phyloP scores from a whole-genome alignment of 1,140 invertebrate genomes.

The Trachymyrmex septentrionalis region DNA sequence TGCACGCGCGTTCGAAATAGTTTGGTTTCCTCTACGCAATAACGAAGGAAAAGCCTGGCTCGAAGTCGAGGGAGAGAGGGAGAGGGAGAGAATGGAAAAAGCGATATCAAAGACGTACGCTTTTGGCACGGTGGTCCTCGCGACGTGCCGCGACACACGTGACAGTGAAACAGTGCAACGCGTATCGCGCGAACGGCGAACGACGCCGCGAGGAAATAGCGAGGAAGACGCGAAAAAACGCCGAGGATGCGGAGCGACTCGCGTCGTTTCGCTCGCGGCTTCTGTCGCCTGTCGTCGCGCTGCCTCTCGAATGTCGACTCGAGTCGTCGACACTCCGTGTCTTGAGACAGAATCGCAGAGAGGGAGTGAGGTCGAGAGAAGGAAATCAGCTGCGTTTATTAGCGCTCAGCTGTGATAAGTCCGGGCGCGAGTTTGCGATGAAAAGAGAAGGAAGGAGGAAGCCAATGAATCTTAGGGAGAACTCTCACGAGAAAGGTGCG shows the following conservation, averaged over 20 bases:
- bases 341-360: not conserved
- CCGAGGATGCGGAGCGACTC: not conserved
- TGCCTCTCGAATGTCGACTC: not conserved
- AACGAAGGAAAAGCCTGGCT: conserved; percentile 8
- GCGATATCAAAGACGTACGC: conserved; percentile 42
- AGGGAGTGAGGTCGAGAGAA: not conserved
- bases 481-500: conserved; percentile 17
- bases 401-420: not conserved
- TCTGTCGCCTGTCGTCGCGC: not conserved
- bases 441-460: not conserved
- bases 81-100: not conserved
- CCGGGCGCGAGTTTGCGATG: not conserved
- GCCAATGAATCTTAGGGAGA: not conserved
- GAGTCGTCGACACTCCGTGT: not conserved
- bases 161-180: conserved; percentile 69
- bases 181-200: conserved; percentile 9
- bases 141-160: conserved; percentile 64
- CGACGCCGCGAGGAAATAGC: conserved; percentile 16
- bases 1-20: conserved; percentile 57
- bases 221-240: not conserved
- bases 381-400: conserved; percentile 21
- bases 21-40: conserved; percentile 29
- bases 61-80: not conserved
- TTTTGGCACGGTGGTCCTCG: conserved; percentile 54
- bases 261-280: not conserved